Evolutionary conservation across 2,113 vertebrate genomes (phyloP), one percentile per base, ranked within the genome.

Genomic region (Sylvietta virens): DNA sequence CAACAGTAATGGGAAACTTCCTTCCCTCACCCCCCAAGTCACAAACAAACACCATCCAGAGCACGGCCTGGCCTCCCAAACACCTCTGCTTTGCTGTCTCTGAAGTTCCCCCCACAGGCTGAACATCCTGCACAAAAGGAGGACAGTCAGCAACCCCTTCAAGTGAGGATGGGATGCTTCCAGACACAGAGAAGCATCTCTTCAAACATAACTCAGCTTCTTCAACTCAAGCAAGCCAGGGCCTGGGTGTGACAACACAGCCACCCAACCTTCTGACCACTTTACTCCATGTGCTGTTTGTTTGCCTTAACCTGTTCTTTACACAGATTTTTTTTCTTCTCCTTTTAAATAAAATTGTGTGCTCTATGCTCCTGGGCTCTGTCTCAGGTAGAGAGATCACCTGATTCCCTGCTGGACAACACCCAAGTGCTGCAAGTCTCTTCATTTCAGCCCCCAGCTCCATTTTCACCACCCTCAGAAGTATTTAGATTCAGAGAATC

Each of bases 1-100:
- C 99, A 92, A 94, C 99, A 79, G 31, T 79, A 96, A 90, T 78
- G 80, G 94, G 97, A 87, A 95, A 90, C 95, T 73, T 94, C 94
- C 71, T 83, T 90, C 86, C 95, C 95, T 92, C 74, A 4, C 3
- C 67, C 87, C 85, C 84, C 45, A 44, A 57, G 78, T 15, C 90
- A 47, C 78, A 64, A 86, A 31, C 6, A 81, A 94, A 61, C 54
- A 60, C 42, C 91, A 73, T 1, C 67, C 56, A 30, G 78, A 85
- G 73, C 62, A 67, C 5, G 15, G 1, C 13, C 71, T 5, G 24
- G 74, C 90, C 67, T 23, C 85, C 33, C 88, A 44, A 45, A 61
- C 90, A 72, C 15, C 47, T 11, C 27, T 35, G 64, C 21, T 45
- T 22, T 48, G 51, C 90, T 83, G 71, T 76, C 88, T 47, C 91